A percentile compares a stretch with the other conserved stretches of the same genome.
phyloP scores from a whole-genome alignment of 2,113 vertebrate genomes.

The Morone chrysops region DNA sequence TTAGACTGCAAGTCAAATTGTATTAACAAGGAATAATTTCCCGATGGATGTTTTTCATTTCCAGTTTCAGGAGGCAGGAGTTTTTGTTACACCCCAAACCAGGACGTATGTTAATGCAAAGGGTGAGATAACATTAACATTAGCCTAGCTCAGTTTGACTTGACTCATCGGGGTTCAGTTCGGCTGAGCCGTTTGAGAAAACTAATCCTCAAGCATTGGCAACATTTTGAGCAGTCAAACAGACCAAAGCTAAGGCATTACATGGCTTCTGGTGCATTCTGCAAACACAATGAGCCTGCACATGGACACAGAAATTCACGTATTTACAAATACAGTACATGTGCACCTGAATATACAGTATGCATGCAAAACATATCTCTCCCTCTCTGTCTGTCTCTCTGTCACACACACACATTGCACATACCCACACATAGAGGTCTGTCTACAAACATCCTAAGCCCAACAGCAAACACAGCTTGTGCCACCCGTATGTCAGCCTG shows the following conservation, averaged over 20 bases:
- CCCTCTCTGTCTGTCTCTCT: constrained; percentile 17
- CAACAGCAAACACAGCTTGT: constrained; percentile 79
- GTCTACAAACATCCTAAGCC: constrained; percentile 75
- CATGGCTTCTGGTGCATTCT: constrained; percentile 17
- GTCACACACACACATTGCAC: not conserved
- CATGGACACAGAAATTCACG: constrained; percentile 34
- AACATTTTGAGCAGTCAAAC: constrained; percentile 58
- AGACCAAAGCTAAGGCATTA: constrained; percentile 39
- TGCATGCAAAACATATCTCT: constrained; percentile 27
- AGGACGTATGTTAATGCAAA: constrained; percentile 9
- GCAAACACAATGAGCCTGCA: constrained; percentile 52
- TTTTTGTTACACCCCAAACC: not conserved
- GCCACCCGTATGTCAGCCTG: constrained; percentile 68
- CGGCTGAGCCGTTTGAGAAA: constrained; percentile 35
- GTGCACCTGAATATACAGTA: constrained; percentile 66
- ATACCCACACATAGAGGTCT: constrained; percentile 45
- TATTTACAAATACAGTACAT: constrained; percentile 51
- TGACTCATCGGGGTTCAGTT: constrained; percentile 17
- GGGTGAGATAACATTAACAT: constrained; percentile 17
- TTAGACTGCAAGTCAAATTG: not conserved
- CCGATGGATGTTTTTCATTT: not conserved
- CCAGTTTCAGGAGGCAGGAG: not conserved
- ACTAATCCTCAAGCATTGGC: constrained; percentile 17
- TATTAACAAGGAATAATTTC: not conserved
- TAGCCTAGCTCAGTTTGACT: constrained; percentile 6